Percentiles rank a stretch among this genome's conserved stretches.
phyloP scores from a whole-genome alignment of 2,113 vertebrate species.

The Conger conger region DNA sequence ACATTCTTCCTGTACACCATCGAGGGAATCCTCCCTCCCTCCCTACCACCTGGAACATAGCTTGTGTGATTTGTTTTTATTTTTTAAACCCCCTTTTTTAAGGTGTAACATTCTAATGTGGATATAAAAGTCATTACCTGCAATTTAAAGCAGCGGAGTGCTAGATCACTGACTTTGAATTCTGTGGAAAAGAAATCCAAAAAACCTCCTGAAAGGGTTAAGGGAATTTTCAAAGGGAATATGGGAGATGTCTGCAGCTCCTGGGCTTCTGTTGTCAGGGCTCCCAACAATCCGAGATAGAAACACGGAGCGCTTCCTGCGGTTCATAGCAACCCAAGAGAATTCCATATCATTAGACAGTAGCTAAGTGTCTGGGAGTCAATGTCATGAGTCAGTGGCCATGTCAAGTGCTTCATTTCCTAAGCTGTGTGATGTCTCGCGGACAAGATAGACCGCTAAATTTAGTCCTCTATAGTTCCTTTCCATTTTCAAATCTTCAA shows the following conservation, averaged over 20 bases:
- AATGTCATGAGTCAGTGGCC: not conserved
- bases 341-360: constrained; percentile 17
- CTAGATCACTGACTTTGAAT: too few relatives aligned
- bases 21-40: too few relatives aligned
- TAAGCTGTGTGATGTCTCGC: not conserved
- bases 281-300: not conserved
- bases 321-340: not conserved
- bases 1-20: too few relatives aligned
- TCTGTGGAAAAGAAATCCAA: too few relatives aligned
- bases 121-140: too few relatives aligned
- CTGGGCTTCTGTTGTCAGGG: not conserved
- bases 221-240: not conserved
- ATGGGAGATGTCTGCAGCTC: not conserved
- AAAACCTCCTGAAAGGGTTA: too few relatives aligned
- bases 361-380: constrained; percentile 11
- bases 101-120: too few relatives aligned
- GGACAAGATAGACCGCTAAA: constrained; percentile 12
- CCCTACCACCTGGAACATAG: too few relatives aligned
- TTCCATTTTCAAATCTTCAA: not conserved
- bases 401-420: not conserved
- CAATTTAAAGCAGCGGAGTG: too few relatives aligned
- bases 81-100: too few relatives aligned
- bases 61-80: too few relatives aligned
- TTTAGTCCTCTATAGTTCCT: not conserved
- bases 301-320: not conserved